phyloP scores from a whole-genome alignment of 2,797 vertebrate genomes.

The Centroberyx gerrardi region DNA sequence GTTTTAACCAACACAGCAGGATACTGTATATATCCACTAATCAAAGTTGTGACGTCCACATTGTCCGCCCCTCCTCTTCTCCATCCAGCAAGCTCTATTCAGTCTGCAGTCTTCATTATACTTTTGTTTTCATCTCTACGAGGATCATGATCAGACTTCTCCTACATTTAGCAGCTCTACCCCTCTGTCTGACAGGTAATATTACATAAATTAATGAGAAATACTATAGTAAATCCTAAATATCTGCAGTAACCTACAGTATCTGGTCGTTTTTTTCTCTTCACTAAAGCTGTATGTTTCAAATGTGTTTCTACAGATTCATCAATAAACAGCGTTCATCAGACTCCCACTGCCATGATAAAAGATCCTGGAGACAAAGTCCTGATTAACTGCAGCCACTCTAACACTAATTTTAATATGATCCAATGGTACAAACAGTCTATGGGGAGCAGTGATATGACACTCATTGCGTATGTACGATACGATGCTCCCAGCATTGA shows the following conservation, averaged over 20 bases:
- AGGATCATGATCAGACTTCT: conserved; percentile 43
- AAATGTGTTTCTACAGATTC: conserved; percentile 34
- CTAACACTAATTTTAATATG: conserved; percentile 2
- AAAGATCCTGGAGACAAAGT: conserved; percentile 18
- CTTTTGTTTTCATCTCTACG: not conserved
- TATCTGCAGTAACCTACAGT: too few relatives aligned
- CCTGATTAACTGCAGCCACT: conserved; percentile 53
- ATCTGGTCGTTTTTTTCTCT: not conserved
- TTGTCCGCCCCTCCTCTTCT: too few relatives aligned
- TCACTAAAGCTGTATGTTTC: conserved; percentile 1
- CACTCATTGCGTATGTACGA: conserved; percentile 33
- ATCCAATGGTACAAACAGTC: conserved; percentile 67
- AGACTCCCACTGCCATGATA: conserved; percentile 49
- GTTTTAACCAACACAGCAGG: conserved; percentile 1
- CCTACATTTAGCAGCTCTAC: conserved; percentile 27
- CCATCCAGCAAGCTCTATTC: too few relatives aligned
- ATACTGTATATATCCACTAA: too few relatives aligned
- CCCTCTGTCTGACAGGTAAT: conserved; percentile 57
- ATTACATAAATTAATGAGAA: not conserved
- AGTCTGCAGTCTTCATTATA: not conserved
- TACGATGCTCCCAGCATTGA: not conserved
- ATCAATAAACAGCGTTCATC: conserved; percentile 21
- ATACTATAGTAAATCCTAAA: too few relatives aligned
- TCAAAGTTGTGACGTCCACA: too few relatives aligned
- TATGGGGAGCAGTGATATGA: conserved; percentile 20